Conservation (phyloP, 2,797 vertebrate species). For the Scolopax rusticola region DNA sequence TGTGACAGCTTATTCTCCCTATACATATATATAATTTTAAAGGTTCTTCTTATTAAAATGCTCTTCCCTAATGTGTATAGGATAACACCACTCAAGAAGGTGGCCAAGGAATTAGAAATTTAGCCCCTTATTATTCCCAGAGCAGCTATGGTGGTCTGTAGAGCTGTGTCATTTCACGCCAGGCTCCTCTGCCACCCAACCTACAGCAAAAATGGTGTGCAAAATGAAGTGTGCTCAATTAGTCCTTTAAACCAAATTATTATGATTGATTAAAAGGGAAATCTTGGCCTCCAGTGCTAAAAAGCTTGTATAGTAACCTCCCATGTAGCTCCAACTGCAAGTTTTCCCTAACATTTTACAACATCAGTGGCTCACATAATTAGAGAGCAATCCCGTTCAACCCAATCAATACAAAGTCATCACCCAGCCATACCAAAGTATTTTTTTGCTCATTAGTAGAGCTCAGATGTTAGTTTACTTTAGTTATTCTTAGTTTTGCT, state of each 20-base stretch:
- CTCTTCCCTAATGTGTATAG: background rate
- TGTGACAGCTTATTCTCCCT: constrained; percentile 40
- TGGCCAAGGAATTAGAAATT: background rate
- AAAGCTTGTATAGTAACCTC: background rate
- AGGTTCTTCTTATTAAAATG: constrained; percentile 34
- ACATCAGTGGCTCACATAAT: constrained; percentile 62
- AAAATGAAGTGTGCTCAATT: background rate
- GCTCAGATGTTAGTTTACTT: constrained; percentile 31
- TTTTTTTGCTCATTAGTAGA: constrained; percentile 57
- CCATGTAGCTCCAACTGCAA: constrained; percentile 7
- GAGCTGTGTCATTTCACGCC: background rate
- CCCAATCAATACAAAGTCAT: constrained; percentile 74
- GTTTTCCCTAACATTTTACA: constrained; percentile 48
- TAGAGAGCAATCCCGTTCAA: constrained; percentile 72
- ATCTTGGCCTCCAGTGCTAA: constrained; percentile 37
- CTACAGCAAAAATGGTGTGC: background rate
- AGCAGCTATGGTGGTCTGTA: background rate
- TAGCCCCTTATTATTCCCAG: background rate
- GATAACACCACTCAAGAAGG: background rate
- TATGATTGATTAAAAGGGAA: constrained; percentile 47
- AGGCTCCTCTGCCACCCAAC: background rate
- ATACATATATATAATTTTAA: constrained; percentile 1
- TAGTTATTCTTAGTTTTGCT: constrained; percentile 48
- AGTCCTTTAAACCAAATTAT: constrained; percentile 34
- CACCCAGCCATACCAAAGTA: background rate